Evolutionary conservation across 2,797 vertebrate species (phyloP).

Genomic region (Thalassophryne amazonica): DNA sequence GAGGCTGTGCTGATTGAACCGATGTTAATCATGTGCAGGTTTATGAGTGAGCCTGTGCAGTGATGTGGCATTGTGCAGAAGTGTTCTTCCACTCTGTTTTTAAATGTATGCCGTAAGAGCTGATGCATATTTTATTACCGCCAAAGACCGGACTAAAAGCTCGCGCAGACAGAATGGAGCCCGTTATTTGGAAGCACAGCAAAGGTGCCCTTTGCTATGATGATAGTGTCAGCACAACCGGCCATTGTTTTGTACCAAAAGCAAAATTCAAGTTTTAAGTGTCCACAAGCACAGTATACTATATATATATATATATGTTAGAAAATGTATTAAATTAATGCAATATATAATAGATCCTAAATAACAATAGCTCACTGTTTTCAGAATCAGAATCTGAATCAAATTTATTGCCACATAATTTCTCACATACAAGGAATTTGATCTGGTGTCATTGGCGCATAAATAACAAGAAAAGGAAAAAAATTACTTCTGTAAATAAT

Average conservation of each 20-base stretch:
- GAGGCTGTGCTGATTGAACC: constrained; percentile 4
- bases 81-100: constrained; percentile 20
- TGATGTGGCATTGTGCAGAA: constrained; percentile 6
- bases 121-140: constrained; percentile 60
- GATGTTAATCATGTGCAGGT: constrained; percentile 37
- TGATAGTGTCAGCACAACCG: neutral
- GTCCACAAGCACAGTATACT: constrained; percentile 4
- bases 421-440: no score
- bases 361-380: no score
- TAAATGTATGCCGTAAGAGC: constrained; percentile 58
- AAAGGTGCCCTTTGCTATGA: neutral
- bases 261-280: neutral
- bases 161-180: constrained; percentile 14
- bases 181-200: no score
- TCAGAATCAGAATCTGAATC: no score
- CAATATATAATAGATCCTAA: no score
- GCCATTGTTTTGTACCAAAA: neutral
- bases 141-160: constrained; percentile 23
- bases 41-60: constrained; percentile 49
- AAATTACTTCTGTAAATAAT: no score
- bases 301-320: no score
- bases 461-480: no score
- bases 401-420: no score
- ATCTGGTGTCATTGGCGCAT: no score
- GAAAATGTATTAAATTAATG: no score